A percentile compares a stretch with the other conserved stretches of the same genome.
Evolutionary conservation across 2,113 vertebrate species (phyloP).

Genomic region (Microtus ochrogaster): DNA sequence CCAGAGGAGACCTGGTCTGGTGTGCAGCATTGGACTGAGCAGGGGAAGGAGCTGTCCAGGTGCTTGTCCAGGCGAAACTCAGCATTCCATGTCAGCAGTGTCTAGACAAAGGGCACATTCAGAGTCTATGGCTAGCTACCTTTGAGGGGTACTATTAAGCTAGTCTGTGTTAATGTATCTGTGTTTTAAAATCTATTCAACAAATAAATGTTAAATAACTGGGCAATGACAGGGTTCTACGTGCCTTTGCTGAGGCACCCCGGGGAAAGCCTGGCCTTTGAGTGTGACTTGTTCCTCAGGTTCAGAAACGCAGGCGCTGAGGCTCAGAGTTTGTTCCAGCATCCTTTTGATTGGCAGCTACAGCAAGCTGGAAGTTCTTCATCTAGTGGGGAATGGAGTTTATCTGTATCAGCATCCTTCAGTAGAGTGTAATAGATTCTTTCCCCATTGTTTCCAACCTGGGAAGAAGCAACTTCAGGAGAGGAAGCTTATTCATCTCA

Average conservation of each 20-base stretch:
- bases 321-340: not conserved
- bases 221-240: not conserved
- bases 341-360: not conserved
- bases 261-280: not conserved
- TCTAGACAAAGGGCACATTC: not conserved
- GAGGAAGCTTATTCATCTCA: not conserved
- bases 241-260: not conserved
- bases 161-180: not conserved
- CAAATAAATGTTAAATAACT: not conserved
- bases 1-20: not conserved
- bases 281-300: not conserved
- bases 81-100: not conserved
- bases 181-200: not conserved
- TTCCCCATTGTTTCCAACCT: not conserved
- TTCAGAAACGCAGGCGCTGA: not conserved
- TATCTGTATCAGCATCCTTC: not conserved
- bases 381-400: not conserved
- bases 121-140: not conserved
- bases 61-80: not conserved
- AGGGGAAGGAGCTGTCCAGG: not conserved
- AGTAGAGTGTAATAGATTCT: not conserved
- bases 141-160: not conserved
- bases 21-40: not conserved
- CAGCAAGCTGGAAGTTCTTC: not conserved
- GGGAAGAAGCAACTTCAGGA: not conserved